phyloP scores from a whole-genome alignment of 37 sponge, comb jelly and placozoan genomes.

The Mnemiopsis leidyi region DNA sequence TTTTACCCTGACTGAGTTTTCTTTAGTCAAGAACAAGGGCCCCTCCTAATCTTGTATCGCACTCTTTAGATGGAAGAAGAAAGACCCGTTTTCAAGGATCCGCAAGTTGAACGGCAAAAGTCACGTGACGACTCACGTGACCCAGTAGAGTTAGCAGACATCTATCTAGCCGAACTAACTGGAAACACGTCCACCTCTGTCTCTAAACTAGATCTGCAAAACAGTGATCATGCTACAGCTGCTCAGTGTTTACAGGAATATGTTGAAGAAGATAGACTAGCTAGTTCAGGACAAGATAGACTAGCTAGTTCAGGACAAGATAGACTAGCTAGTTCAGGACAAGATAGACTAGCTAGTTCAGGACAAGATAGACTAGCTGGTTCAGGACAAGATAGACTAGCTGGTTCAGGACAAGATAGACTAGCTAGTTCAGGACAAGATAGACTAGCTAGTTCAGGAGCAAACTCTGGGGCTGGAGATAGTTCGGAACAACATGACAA shows the following conservation, averaged over 20 bases:
- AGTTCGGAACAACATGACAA: neutral
- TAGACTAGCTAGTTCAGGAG: too few species aligned
- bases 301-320: neutral
- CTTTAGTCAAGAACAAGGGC: too few species aligned
- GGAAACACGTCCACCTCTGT: neutral
- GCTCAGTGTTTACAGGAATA: constrained; percentile 15
- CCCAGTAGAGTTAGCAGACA: neutral
- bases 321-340: too few species aligned
- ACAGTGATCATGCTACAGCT: neutral
- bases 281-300: neutral
- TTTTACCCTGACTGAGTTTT: too few species aligned
- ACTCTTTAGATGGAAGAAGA: too few species aligned
- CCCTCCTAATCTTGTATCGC: too few species aligned
- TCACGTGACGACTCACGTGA: constrained; percentile 1
- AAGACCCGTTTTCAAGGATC: too few species aligned
- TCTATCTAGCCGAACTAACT: neutral
- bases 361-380: too few species aligned
- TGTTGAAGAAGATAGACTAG: neutral
- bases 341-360: neutral
- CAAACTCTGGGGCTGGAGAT: too few species aligned
- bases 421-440: neutral
- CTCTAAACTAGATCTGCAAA: neutral
- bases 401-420: neutral
- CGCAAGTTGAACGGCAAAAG: too few species aligned
- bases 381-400: neutral